A percentile compares a stretch with the other conserved stretches of the same genome.
These are phyloP conservation scores for Pagrus major DNA, from an alignment of 2,113 vertebrate species.

Conservation along the genomic window DNA sequence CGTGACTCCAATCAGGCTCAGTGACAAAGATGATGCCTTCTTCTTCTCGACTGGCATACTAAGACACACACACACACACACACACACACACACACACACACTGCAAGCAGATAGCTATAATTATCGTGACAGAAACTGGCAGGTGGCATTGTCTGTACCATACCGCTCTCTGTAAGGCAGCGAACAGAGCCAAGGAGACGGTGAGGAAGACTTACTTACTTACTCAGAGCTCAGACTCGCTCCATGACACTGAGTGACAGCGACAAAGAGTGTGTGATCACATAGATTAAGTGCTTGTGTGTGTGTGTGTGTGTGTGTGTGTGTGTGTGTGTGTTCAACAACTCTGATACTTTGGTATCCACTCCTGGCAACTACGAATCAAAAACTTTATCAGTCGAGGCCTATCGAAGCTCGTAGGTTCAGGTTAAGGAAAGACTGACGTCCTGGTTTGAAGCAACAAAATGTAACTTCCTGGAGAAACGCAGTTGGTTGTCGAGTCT, in stretches of 20 bases:
- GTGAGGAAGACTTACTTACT: slow-evolving; percentile 27
- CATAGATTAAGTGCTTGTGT: slow-evolving; percentile 8
- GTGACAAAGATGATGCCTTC: slow-evolving; percentile 80
- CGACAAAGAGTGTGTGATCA: slow-evolving; percentile 14
- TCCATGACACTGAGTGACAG: slow-evolving; percentile 26
- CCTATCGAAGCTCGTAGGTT: too few relatives aligned
- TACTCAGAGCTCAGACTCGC: slow-evolving; percentile 14
- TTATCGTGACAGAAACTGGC: slow-evolving; percentile 82
- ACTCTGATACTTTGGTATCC: too few relatives aligned
- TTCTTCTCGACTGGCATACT: slow-evolving; percentile 70
- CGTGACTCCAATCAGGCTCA: slow-evolving; percentile 80
- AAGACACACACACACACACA: slow-evolving; percentile 56
- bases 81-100: slow-evolving; percentile 42
- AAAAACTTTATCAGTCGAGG: too few relatives aligned
- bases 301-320: neutral
- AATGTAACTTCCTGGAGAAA: too few relatives aligned
- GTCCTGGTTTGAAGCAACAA: too few relatives aligned
- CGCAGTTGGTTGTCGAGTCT: too few relatives aligned
- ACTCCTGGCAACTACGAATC: too few relatives aligned
- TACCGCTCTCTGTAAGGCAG: slow-evolving; percentile 53
- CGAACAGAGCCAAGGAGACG: slow-evolving; percentile 33
- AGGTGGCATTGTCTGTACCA: slow-evolving; percentile 77
- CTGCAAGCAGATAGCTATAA: slow-evolving; percentile 75
- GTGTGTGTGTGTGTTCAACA: neutral
- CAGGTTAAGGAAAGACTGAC: too few relatives aligned